Evolutionary conservation across 2,888 invertebrate genomes (phyloP).

Genomic region (Mellilla xanthometata): DNA sequence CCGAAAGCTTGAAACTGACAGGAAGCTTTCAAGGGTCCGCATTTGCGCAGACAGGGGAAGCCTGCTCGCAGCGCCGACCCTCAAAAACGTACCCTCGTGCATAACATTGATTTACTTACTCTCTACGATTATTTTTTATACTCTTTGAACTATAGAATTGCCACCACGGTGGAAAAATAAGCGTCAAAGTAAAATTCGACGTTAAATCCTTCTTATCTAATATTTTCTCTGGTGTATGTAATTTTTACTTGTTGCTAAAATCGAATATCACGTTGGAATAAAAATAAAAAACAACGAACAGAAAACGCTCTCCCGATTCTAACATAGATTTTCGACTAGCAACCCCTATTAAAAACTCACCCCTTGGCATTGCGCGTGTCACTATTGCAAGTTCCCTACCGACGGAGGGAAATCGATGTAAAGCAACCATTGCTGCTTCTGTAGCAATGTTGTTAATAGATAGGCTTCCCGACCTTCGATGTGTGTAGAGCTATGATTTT

Average conservation of each 20-base stretch:
- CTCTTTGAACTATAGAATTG: too few relatives aligned
- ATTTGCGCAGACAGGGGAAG: neutral
- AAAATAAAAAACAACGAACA: too few relatives aligned
- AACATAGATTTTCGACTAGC: neutral
- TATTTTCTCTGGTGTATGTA: too few relatives aligned
- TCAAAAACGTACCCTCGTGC: conserved; percentile 1
- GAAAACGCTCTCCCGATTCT: too few relatives aligned
- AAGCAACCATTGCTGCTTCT: conserved; percentile 24
- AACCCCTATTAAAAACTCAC: conserved; percentile 8
- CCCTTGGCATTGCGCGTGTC: neutral
- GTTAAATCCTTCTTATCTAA: too few relatives aligned
- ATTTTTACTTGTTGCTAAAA: too few relatives aligned
- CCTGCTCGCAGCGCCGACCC: neutral
- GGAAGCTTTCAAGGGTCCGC: neutral
- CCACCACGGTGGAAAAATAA: too few relatives aligned
- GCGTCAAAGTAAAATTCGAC: too few relatives aligned
- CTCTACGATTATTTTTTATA: neutral
- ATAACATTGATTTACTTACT: neutral
- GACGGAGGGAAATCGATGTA: conserved; percentile 11
- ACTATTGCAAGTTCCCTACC: conserved; percentile 1
- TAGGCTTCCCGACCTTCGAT: conserved; percentile 14
- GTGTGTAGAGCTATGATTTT: conserved; percentile 11
- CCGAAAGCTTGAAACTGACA: neutral
- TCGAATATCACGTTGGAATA: too few relatives aligned
- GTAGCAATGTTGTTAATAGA: neutral